phyloP scores from a whole-genome alignment of 2,888 invertebrate species.

The Lepidochitona cinerea region DNA sequence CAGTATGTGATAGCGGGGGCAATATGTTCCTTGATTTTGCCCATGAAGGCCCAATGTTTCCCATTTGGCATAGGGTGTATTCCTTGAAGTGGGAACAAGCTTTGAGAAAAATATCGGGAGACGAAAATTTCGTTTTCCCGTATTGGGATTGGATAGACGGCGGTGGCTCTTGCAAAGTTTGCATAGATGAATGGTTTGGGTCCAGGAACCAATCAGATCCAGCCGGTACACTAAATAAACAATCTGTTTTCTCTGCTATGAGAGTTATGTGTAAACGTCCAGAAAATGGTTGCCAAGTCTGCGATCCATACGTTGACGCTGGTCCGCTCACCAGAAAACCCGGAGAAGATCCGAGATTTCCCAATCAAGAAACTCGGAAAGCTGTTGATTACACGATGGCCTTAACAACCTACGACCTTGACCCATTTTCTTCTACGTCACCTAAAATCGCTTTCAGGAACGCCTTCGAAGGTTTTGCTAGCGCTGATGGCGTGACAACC shows the following conservation, averaged over 20 bases:
- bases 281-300: background rate
- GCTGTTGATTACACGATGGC: background rate
- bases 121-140: slow-evolving; percentile 6
- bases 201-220: background rate
- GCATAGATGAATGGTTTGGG: slow-evolving; percentile 6
- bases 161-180: background rate
- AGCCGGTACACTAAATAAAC: background rate
- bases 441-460: background rate
- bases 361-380: background rate
- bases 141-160: slow-evolving; percentile 23
- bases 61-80: background rate
- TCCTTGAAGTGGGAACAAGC: background rate
- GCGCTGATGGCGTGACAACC: background rate
- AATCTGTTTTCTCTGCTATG: background rate
- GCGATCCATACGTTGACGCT: slow-evolving; percentile 5
- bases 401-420: background rate
- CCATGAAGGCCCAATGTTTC: background rate
- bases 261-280: background rate
- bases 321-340: background rate
- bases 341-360: background rate
- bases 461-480: background rate
- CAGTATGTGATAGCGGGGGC: background rate
- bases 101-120: background rate
- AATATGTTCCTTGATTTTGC: slow-evolving; percentile 6
- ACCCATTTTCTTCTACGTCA: background rate